Evolutionary conservation across 2,888 invertebrate genomes (phyloP), one percentile per base, ranked within the genome.

Genomic region (Bhutanitis thaidina): DNA sequence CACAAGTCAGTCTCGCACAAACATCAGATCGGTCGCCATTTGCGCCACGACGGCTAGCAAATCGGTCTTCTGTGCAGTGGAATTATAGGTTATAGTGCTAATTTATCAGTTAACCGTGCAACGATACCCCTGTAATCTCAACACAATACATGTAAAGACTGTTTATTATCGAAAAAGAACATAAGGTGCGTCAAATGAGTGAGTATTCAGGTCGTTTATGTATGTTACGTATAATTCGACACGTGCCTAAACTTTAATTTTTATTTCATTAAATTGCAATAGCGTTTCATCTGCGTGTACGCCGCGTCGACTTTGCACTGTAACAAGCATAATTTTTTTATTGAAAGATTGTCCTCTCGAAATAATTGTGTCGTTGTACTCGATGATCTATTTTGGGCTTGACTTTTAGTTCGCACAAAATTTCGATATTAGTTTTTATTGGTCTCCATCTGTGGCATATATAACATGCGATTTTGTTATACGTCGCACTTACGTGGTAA

Each of bases 1-100:
- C 59, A 61, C 62, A 64, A 63, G 49, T 55, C 43, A 62, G 56
- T 57, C 63, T 49, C 64, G 73, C 58, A 65, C 76, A 62, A 75
- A 78, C 69, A 85, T 88, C 83, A 73, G 49, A 55, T 56, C 67
- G 77, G 90, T 88, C 86, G 90, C 89, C 89, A 90, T 90, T 89
- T 83, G 77, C 85, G 88, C 90, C 90, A 89, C 90, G 90, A 85
- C 80, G 68, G 77, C 80, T 77, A 65, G 65, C 68, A 70, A 60
- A 66, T 65, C 68, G 71, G 72, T 74, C 77, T 79, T 79, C 76
- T 80, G 77, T 74, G 62, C 72, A 66, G 69, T 75, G 70, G 64
- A 70, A 77, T 80, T 82, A 63, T 77, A 87, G 87, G 88, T 87
- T 88, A 88, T 72, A 82, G 78, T 82, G 80, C 59, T 70, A 69